These are phyloP conservation scores for Rissa tridactyla DNA, from an alignment of 2,113 vertebrate species.

Conservation along the genomic window DNA sequence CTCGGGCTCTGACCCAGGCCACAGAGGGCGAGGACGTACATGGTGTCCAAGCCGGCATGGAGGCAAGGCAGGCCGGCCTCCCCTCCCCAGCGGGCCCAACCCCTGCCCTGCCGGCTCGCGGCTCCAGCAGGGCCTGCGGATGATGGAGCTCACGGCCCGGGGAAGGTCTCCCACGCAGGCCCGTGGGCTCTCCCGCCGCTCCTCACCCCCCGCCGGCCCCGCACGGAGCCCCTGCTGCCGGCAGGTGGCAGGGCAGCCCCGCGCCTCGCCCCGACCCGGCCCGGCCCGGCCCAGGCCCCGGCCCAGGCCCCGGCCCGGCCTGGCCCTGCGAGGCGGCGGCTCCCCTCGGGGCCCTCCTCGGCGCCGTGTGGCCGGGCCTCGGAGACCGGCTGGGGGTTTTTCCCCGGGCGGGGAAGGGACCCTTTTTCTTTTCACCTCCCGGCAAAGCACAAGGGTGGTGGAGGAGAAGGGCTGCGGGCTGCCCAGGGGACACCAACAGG, in stretches of 20 bases:
- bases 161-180: background rate
- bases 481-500: background rate
- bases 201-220: background rate
- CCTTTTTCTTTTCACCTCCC: background rate
- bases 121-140: too few relatives aligned
- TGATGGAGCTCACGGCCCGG: background rate
- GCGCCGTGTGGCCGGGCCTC: background rate
- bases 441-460: background rate
- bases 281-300: background rate
- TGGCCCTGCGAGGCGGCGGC: background rate
- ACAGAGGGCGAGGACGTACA: fast-evolving
- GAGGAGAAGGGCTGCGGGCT: background rate
- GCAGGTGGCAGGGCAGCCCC: slow-evolving; percentile 62
- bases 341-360: background rate
- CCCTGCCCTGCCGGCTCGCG: background rate
- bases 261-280: background rate
- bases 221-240: background rate
- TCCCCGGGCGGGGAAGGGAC: background rate
- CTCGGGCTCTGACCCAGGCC: background rate
- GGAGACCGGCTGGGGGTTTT: background rate
- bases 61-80: background rate
- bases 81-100: too few relatives aligned
- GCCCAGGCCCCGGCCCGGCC: background rate
- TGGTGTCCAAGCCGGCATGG: fast-evolving
- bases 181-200: background rate